phyloP scores from a whole-genome alignment of 2,113 vertebrate genomes.

The Brachyistius frenatus region DNA sequence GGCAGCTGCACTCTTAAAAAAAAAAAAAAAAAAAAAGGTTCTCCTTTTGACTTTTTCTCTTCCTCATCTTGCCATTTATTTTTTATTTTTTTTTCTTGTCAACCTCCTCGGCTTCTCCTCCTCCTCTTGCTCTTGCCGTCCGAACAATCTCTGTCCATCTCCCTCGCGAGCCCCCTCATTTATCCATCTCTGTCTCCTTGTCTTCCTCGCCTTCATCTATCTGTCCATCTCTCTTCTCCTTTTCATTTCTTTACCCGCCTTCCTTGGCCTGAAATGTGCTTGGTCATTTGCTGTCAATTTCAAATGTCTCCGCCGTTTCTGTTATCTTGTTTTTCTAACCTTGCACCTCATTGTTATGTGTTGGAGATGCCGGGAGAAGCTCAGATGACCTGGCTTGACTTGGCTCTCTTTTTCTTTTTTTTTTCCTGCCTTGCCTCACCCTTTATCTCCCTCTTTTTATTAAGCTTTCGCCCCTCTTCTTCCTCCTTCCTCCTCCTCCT shows the following conservation, averaged over 20 bases:
- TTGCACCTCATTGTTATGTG: conserved; percentile 2
- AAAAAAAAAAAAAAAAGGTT: neutral
- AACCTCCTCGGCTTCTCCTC: neutral
- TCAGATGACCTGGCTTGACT: conserved; percentile 6
- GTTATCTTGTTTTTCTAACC: conserved; percentile 33
- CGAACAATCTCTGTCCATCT: conserved; percentile 30
- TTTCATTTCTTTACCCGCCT: conserved; percentile 5
- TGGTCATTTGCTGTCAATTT: conserved; percentile 33
- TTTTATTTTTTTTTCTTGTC: neutral
- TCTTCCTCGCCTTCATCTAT: conserved; percentile 34
- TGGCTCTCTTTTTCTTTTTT: conserved; percentile 12
- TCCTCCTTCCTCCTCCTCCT: neutral
- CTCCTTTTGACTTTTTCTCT: conserved; percentile 15
- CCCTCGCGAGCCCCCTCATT: conserved; percentile 13
- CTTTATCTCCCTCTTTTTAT: neutral
- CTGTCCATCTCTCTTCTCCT: conserved; percentile 24
- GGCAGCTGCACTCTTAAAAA: neutral
- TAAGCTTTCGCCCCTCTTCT: neutral
- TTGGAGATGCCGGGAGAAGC: conserved; percentile 1
- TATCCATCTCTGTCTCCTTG: conserved; percentile 30
- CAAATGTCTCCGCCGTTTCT: conserved; percentile 5
- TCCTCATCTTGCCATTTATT: neutral
- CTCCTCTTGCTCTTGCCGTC: neutral
- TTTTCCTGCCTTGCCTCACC: conserved; percentile 4
- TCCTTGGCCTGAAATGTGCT: conserved; percentile 32